Evolutionary conservation across 1,140 invertebrate genomes (phyloP), one percentile per base, ranked within the genome.

Genomic region (Cepaea nemoralis): DNA sequence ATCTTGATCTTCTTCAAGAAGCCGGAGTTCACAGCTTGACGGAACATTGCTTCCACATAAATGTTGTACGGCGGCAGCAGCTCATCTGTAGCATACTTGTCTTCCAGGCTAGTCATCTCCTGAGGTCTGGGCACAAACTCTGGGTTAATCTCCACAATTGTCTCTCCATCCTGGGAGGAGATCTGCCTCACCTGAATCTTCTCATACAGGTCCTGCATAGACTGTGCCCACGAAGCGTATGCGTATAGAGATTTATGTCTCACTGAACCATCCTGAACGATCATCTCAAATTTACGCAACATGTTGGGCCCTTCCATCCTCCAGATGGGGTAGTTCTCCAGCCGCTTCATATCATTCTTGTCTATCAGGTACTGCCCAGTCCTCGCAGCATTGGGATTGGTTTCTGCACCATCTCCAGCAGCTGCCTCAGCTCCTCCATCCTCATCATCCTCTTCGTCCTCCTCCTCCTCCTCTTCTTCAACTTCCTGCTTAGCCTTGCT

Each of bases 281-380:
- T 48, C 77, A 78, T 69, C 40, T 78, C 77, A 69, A 78, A 78
- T 69, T 78, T 69, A 8, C 63, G 45, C 14, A 78, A 40, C 77
- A 78, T 78, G 66, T 78, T 78, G 22, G 77, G 77, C 27, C 77
- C 77, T 33, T 78, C 77, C 77, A 69, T 78, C 8, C 77, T 35
- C 77, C 77, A 78, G n/a, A 78, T 78, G 24, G 77, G 77, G 33
- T 42, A 78, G 31, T 78, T 78, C 50, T 78, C 77, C 33, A 69
- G 42, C 0, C 42, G 45, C 33, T 50, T 67, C 24, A 69, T 39
- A 35, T 78, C 77, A 24, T 19, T 19, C 33, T 78, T 78, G 1
- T 78, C 77, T 35, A 78, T 78, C 0, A 78, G 59, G 31, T 63
- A 78, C 66, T 78, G 77, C 0, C 77, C 77, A 45, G 77, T 78